Evolutionary conservation across 1,140 invertebrate genomes (phyloP).

Genomic region (Drosophila insularis): DNA sequence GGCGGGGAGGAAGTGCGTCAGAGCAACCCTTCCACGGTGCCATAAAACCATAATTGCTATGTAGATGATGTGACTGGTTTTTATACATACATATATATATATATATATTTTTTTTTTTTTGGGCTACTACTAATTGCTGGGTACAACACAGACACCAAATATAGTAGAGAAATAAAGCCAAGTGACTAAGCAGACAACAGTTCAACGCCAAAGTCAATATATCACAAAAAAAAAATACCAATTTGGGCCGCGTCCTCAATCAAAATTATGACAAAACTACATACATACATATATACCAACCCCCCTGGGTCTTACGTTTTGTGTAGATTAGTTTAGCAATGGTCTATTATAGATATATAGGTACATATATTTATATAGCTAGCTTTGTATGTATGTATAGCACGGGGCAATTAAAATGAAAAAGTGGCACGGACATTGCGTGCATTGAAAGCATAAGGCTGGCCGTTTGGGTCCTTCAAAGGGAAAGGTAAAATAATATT

Average conservation of each 20-base stretch:
- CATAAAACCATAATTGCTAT: conserved; percentile 70
- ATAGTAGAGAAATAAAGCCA: conserved; percentile 12
- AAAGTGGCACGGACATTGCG: conserved; percentile 61
- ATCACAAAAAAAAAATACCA: conserved; percentile 67
- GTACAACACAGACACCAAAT: conserved; percentile 5
- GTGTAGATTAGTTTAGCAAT: conserved; percentile 77
- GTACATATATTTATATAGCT: not conserved
- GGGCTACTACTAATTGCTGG: conserved; percentile 61
- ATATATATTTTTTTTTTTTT: not conserved
- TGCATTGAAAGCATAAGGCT: conserved; percentile 60
- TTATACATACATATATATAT: not conserved
- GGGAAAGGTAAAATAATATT: conserved; percentile 8
- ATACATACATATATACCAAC: conserved; percentile 32
- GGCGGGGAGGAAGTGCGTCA: conserved; percentile 13
- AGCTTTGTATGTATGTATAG: not conserved
- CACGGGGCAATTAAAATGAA: conserved; percentile 73
- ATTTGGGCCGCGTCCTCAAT: conserved; percentile 75
- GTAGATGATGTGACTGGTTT: conserved; percentile 50
- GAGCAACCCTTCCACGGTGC: conserved; percentile 53
- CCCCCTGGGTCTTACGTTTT: conserved; percentile 71
- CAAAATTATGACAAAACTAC: conserved; percentile 77
- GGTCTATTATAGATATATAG: conserved; percentile 32
- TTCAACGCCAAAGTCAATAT: conserved; percentile 75
- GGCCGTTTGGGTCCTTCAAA: conserved; percentile 12
- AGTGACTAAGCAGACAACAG: conserved; percentile 76